Base-by-base conservation (phyloP, 1,140 invertebrate genomes). In the Orussus abietinus region DNA sequence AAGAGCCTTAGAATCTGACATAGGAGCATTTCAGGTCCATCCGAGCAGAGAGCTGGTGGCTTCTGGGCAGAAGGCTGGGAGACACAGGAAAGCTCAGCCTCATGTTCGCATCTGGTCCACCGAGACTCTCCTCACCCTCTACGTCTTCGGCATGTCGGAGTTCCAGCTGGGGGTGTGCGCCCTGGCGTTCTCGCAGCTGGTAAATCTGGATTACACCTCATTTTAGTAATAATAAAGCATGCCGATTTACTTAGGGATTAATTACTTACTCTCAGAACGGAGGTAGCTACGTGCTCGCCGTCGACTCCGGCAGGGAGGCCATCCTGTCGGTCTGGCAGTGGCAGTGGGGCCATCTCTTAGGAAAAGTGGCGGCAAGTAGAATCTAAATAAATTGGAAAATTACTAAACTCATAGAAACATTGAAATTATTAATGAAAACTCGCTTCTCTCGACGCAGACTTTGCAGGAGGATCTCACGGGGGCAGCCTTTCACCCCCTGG, bases 81-180 rank as follows among this genome's bases (percentile, higher is more conserved):
- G 86, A 22, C 85, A 87, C 53, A 76, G 86, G 20, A 86, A 89
- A 51, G 86, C 86, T 17, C 86, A 94, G 74, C 90, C 92, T 1
- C 92, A 96, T 61, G 88, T 97, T 5, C 79, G 92, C 22, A 90
- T 97, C 47, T 97, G 93, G 93, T 91, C 91, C 54, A 90, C 90
- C 0, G 88, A 93, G 58, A 93, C 88, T 12, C 73, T 97, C 38
- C 84, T 90, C 57, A 96, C 93, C 0, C 74, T 96, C 5, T 90
- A 92, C 60, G 88, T 96, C 7, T 91, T 95, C 47, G 88, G 91
- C 7, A 90, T 91, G 82, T 87, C 87, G 0, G 90, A 94, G 61
- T 87, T 96, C 59, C 89, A 95, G 55, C 80, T 88, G 40, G 91
- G 91, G 2, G 89, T 96, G 4, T 83, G 88, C 0, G 90, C 90